A percentile compares a stretch with the other conserved stretches of the same genome.
Evolutionary conservation across 2,888 invertebrate species (phyloP).

Genomic region (Periphyllus acericola): DNA sequence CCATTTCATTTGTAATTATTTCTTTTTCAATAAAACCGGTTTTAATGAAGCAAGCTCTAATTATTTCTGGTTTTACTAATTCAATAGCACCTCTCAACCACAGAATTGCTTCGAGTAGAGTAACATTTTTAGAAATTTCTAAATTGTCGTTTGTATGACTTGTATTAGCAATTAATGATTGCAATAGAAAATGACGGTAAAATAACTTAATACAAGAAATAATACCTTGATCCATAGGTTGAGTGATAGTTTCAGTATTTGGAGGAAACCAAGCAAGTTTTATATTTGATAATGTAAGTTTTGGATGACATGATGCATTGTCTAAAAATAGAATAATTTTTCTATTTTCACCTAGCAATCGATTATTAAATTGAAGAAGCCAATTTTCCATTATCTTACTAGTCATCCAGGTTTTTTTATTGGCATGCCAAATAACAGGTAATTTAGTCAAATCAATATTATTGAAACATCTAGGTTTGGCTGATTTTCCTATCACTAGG

Average conservation of each 20-base stretch:
- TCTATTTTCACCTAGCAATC: constrained; percentile 40
- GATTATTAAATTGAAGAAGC: constrained; percentile 49
- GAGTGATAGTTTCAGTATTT: constrained; percentile 12
- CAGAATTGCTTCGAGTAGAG: neutral
- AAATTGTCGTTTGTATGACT: neutral
- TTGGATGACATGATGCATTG: constrained; percentile 60
- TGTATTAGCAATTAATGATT: neutral
- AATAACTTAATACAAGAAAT: constrained; percentile 34
- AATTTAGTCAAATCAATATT: constrained; percentile 62
- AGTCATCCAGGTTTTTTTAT: constrained; percentile 65
- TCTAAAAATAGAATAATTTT: constrained; percentile 61
- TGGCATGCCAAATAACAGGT: constrained; percentile 63
- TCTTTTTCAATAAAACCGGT: neutral
- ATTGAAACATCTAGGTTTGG: constrained; percentile 63
- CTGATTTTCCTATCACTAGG: constrained; percentile 64
- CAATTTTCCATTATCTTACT: constrained; percentile 57
- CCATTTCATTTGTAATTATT: neutral
- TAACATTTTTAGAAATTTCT: neutral
- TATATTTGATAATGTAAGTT: constrained; percentile 49
- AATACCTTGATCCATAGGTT: constrained; percentile 47
- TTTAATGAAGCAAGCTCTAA: constrained; percentile 8
- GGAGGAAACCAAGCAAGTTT: constrained; percentile 40
- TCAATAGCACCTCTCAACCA: neutral
- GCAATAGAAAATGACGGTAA: constrained; percentile 27
- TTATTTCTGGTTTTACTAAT: neutral